Evolutionary conservation across 2,888 invertebrate species (phyloP).

Genomic region (Ennomos fuscantarius): DNA sequence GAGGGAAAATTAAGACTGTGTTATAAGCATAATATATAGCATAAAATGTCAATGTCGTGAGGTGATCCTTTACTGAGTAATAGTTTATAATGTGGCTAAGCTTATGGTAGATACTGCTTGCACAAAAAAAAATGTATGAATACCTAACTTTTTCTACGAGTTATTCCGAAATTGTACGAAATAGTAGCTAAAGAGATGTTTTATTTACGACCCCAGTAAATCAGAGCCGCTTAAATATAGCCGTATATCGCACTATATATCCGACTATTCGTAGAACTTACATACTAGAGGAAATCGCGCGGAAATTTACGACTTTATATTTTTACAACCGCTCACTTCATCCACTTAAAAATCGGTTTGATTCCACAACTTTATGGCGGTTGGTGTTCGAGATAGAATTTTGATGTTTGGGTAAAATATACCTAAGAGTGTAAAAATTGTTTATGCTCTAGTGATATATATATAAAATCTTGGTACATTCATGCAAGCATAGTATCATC

Average conservation of each 20-base stretch:
- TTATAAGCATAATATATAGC: too few relatives aligned
- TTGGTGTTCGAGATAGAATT: too few relatives aligned
- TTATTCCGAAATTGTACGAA: slow-evolving; percentile 61
- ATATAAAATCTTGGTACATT: too few relatives aligned
- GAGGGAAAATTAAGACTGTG: too few relatives aligned
- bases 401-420: too few relatives aligned
- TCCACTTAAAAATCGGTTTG: slow-evolving; percentile 25
- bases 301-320: slow-evolving; percentile 53
- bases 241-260: slow-evolving; percentile 34
- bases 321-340: slow-evolving; percentile 44
- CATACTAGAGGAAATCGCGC: slow-evolving; percentile 35
- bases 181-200: slow-evolving; percentile 58
- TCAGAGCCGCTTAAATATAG: slow-evolving; percentile 59
- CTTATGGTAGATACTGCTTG: too few relatives aligned
- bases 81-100: too few relatives aligned
- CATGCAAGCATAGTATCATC: too few relatives aligned
- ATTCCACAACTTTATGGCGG: slow-evolving; percentile 31
- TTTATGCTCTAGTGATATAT: too few relatives aligned
- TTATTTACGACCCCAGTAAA: slow-evolving; percentile 72
- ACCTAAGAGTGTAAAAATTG: too few relatives aligned
- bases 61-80: too few relatives aligned
- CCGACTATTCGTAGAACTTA: slow-evolving; percentile 24
- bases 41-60: too few relatives aligned
- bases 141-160: slow-evolving; percentile 58
- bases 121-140: slow-evolving; percentile 9